A percentile compares a stretch with the other conserved stretches of the same genome.
Evolutionary conservation across 2,888 invertebrate genomes (phyloP).

Genomic region (Pogonocherus hispidulus): DNA sequence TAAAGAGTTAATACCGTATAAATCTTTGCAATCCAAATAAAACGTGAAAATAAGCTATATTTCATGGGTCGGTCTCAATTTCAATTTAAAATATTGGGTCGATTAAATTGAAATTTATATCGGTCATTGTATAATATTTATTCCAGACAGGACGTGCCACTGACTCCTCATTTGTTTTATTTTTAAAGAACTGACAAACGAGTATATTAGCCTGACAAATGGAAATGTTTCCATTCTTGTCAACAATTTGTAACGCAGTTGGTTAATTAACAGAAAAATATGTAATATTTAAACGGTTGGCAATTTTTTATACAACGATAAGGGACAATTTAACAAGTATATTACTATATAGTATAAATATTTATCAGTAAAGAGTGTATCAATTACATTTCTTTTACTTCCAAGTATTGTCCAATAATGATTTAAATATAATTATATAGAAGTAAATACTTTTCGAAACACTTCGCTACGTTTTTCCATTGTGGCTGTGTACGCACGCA

Average conservation of each 20-base stretch:
- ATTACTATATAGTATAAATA: background rate
- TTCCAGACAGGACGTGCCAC: slow-evolving; percentile 38
- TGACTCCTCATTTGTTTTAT: slow-evolving; percentile 35
- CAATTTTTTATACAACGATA: background rate
- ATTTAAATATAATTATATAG: no score
- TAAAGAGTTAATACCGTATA: slow-evolving; percentile 11
- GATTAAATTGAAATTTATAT: slow-evolving; percentile 39
- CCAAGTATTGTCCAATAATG: no score
- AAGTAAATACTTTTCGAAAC: no score
- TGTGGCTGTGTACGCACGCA: no score
- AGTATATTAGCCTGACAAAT: slow-evolving; percentile 29
- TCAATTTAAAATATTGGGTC: slow-evolving; percentile 42
- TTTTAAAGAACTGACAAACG: slow-evolving; percentile 34
- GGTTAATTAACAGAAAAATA: slow-evolving; percentile 9
- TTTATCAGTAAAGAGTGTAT: background rate
- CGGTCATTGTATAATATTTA: slow-evolving; percentile 37
- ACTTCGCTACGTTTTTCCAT: no score
- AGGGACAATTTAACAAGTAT: background rate
- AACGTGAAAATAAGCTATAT: slow-evolving; percentile 38
- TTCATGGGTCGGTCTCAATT: slow-evolving; percentile 38
- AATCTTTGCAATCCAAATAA: slow-evolving; percentile 37
- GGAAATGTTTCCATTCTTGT: slow-evolving; percentile 18
- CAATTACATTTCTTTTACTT: no score
- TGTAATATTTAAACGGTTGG: slow-evolving; percentile 10
- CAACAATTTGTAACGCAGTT: slow-evolving; percentile 15